These are phyloP conservation scores for Brenthis hecate DNA, from an alignment of 2,888 invertebrate species.

Conservation along the genomic window DNA sequence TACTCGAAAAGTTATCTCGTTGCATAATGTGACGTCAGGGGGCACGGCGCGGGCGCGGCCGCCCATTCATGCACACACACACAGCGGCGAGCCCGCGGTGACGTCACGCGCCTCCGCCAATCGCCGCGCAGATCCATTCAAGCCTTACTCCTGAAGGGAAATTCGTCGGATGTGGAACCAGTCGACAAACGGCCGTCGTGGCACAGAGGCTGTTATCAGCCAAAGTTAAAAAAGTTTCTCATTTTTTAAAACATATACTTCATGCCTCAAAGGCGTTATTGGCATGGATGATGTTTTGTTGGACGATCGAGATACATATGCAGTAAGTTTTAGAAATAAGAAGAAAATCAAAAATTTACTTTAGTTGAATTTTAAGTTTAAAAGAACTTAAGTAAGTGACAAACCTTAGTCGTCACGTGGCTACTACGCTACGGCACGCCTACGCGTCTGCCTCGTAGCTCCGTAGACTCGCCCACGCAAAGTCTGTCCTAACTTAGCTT, in stretches of 20 bases:
- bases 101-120: constrained; percentile 87
- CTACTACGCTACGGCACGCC: constrained; percentile 71
- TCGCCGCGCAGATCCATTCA: constrained; percentile 86
- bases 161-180: constrained; percentile 77
- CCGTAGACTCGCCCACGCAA: constrained; percentile 78
- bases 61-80: constrained; percentile 73
- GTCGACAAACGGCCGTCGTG: constrained; percentile 66
- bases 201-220: constrained; percentile 39
- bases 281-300: constrained; percentile 33
- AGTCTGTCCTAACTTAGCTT: constrained; percentile 49
- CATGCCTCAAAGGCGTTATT: constrained; percentile 8
- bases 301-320: neutral
- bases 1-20: constrained; percentile 56
- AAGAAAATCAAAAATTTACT: neutral
- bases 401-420: constrained; percentile 53
- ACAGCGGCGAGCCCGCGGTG: constrained; percentile 62
- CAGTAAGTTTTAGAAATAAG: constrained; percentile 23
- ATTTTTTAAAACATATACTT: neutral
- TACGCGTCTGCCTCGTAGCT: constrained; percentile 76
- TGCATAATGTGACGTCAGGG: constrained; percentile 78
- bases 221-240: neutral
- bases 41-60: constrained; percentile 74
- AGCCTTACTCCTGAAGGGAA: constrained; percentile 82
- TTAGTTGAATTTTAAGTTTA: neutral
- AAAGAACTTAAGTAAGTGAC: neutral